Base-by-base conservation (phyloP, 1,140 invertebrate species). In the Amyelois transitella region DNA sequence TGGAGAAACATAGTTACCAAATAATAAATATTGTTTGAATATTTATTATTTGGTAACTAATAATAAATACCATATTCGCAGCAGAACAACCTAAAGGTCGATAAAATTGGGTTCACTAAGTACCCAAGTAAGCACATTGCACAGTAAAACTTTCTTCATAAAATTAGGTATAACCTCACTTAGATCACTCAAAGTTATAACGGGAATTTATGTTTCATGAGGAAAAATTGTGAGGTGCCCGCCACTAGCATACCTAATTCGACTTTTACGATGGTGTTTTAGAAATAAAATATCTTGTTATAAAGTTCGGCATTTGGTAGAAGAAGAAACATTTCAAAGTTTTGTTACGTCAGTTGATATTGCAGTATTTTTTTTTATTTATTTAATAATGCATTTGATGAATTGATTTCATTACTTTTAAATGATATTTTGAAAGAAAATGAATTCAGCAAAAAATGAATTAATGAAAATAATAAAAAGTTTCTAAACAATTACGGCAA, bases 121-220 rank as follows among this genome's bases (percentile, higher is more conserved):
- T 63, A 66, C 18, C 55, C 43, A 51, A 66, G 48, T 70, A 17
- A 21, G 66, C 64, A 66, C 66, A 58, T 55, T 14, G 7, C 50
- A 55, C 28, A 18, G 56, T 44, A 18, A 73, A 80, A 80, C 48
- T 80, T 80, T 72, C 50, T 53, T 58, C 69, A 64, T 80, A 80
- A 80, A 80, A 80, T 77, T 74, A 80, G 65, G 67, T 71, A 77
- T 67, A 72, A 77, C 72, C 72, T 65, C 53, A 59, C 58, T 51
- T 72, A 77, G 77, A 77, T 80, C 77, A 77, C 71, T 80, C 77
- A 74, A 77, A 75, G 28, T 77, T 77, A 55, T 71, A 65, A 69
- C 60, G 62, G 69, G 70, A 77, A 77, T 77, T 77, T 77, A 75
- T 70, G 64, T 69, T 77, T 77, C 74, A 76, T 70, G 72, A 74